These are phyloP conservation scores for Alauda arvensis DNA, from an alignment of 2,797 vertebrate species.

Conservation along the genomic window DNA sequence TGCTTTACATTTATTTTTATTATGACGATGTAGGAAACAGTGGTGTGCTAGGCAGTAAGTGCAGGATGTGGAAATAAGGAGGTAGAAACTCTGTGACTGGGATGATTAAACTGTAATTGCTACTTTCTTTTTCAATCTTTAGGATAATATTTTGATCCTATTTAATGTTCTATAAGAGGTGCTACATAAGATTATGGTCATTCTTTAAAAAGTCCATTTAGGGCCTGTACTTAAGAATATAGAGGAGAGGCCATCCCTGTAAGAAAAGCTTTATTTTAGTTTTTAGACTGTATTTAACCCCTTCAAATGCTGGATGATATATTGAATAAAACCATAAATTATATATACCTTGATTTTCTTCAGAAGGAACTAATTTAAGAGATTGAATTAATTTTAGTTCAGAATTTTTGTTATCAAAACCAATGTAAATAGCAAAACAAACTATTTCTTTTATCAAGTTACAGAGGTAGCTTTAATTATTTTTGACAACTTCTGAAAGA, in stretches of 20 bases:
- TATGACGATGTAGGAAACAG: neutral
- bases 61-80: slow-evolving; percentile 6
- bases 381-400: neutral
- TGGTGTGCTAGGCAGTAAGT: neutral
- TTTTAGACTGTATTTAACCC: neutral
- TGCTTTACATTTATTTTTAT: slow-evolving; percentile 13
- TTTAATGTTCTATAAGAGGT: slow-evolving; percentile 14
- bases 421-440: neutral
- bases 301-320: neutral
- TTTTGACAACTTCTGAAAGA: neutral
- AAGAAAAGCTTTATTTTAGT: neutral
- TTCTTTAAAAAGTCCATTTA: slow-evolving; percentile 21
- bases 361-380: neutral
- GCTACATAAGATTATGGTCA: slow-evolving; percentile 21
- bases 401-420: neutral
- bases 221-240: neutral
- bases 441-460: neutral
- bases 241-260: neutral
- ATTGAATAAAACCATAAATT: neutral
- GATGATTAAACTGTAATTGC: slow-evolving; percentile 45
- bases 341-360: neutral
- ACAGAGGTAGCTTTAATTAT: neutral
- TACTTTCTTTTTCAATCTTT: slow-evolving; percentile 25
- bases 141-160: slow-evolving; percentile 31
- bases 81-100: neutral